Percentiles rank a stretch among this genome's conserved stretches.
Conservation (phyloP, 2,113 vertebrate species). For the Lontra canadensis region DNA sequence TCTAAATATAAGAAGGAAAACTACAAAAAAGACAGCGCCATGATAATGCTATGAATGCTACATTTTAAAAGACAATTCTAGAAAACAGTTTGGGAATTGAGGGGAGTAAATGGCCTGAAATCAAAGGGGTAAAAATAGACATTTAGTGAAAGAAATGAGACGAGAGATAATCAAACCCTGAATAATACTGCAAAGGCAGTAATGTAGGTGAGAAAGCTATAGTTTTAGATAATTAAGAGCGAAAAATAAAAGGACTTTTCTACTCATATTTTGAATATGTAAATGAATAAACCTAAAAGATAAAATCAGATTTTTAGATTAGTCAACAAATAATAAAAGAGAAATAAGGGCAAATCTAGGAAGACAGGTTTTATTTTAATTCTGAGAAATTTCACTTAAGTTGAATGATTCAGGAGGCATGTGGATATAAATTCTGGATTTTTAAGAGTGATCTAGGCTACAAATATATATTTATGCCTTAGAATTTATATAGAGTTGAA, state of each 20-base stretch:
- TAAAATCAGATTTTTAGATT: not conserved
- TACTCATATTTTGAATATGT: not conserved
- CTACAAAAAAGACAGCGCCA: not conserved
- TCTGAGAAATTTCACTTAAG: not conserved
- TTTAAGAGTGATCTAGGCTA: not conserved
- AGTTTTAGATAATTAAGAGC: not conserved
- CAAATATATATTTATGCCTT: not conserved
- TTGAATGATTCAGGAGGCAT: not conserved
- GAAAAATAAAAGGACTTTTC: not conserved
- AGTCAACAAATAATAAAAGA: not conserved
- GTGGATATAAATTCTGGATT: not conserved
- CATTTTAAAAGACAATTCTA: not conserved
- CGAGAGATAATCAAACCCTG: not conserved
- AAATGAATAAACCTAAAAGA: not conserved
- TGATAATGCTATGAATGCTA: not conserved
- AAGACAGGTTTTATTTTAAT: not conserved
- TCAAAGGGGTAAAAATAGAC: not conserved
- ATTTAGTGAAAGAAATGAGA: not conserved
- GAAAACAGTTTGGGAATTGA: not conserved
- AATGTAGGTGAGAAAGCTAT: not conserved
- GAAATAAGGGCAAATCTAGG: not conserved
- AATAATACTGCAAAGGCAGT: not conserved
- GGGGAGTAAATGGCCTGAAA: not conserved
- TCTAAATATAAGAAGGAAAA: not conserved
- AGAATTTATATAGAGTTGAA: not conserved